Evolutionary conservation across 2,797 vertebrate species (phyloP).

Genomic region (Helicolenus hilgendorfi): DNA sequence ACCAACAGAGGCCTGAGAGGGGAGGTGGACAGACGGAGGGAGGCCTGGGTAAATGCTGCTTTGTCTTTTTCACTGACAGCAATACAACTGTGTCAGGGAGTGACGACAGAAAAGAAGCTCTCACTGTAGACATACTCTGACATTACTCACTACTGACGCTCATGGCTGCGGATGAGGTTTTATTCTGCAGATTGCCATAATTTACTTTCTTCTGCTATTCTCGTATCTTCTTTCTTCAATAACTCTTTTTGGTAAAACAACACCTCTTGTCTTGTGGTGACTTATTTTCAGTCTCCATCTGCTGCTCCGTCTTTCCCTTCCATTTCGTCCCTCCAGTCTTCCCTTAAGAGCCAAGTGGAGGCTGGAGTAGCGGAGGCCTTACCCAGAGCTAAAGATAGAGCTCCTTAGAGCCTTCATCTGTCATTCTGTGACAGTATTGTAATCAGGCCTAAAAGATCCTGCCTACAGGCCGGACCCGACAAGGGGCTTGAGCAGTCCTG

Average conservation of each 20-base stretch:
- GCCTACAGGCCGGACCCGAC: slow-evolving; percentile 71
- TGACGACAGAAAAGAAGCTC: slow-evolving; percentile 43
- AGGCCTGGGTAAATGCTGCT: slow-evolving; percentile 74
- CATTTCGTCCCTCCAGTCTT: slow-evolving; percentile 65
- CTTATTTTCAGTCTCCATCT: slow-evolving; percentile 62
- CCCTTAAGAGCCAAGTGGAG: slow-evolving; percentile 68
- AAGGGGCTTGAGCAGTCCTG: slow-evolving; percentile 65
- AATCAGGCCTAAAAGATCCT: slow-evolving; percentile 82
- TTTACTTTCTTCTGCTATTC: neutral
- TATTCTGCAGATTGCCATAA: neutral
- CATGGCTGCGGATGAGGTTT: neutral
- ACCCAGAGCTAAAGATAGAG: slow-evolving; percentile 86
- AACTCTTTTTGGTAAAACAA: slow-evolving; percentile 7
- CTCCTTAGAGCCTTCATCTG: slow-evolving; percentile 79
- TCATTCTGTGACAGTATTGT: slow-evolving; percentile 86
- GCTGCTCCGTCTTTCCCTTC: slow-evolving; percentile 48
- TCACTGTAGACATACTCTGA: slow-evolving; percentile 10
- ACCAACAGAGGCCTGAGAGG: slow-evolving; percentile 86
- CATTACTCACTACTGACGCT: slow-evolving; percentile 18
- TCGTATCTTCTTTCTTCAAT: neutral
- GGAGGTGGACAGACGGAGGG: slow-evolving; percentile 79
- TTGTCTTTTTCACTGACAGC: slow-evolving; percentile 80
- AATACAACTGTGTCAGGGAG: slow-evolving; percentile 54
- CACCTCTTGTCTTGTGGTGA: slow-evolving; percentile 20
- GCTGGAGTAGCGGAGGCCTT: slow-evolving; percentile 62